A percentile compares a stretch with the other conserved stretches of the same genome.
These are phyloP conservation scores for Aethina tumida DNA, from an alignment of 1,140 invertebrate genomes.

Conservation along the genomic window DNA sequence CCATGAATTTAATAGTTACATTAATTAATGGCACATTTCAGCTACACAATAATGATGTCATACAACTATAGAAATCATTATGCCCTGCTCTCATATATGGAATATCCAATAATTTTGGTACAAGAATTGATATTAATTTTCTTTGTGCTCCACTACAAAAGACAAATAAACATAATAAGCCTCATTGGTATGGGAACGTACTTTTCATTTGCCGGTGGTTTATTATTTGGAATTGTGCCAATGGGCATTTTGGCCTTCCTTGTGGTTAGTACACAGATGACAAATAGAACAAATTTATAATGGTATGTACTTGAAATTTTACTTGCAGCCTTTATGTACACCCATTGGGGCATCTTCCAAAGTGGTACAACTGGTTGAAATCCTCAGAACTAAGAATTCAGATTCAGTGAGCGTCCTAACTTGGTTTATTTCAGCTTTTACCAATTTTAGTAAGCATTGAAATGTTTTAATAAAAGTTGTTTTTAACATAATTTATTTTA, in stretches of 20 bases:
- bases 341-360: conserved; percentile 61
- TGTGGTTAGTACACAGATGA: conserved; percentile 44
- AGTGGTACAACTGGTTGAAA: conserved; percentile 53
- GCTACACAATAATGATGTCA: conserved; percentile 56
- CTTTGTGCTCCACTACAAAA: conserved; percentile 50
- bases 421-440: conserved; percentile 58
- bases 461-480: conserved; percentile 2
- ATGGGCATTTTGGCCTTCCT: conserved; percentile 45
- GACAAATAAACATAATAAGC: conserved; percentile 37
- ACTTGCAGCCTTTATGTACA: conserved; percentile 54
- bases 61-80: conserved; percentile 62
- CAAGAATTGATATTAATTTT: conserved; percentile 59
- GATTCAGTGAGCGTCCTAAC: conserved; percentile 54
- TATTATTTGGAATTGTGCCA: conserved; percentile 44
- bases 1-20: conserved; percentile 8
- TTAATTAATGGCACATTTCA: conserved; percentile 41
- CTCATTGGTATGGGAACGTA: conserved; percentile 39
- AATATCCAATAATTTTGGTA: conserved; percentile 59
- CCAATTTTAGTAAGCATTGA: conserved; percentile 53
- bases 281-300: conserved; percentile 1
- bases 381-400: conserved; percentile 48
- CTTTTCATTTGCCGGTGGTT: conserved; percentile 36
- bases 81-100: conserved; percentile 56
- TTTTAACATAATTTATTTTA: conserved; percentile 33
- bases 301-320: conserved; percentile 7